phyloP scores from a whole-genome alignment of 2,888 invertebrate species.

The Encarsia formosa region DNA sequence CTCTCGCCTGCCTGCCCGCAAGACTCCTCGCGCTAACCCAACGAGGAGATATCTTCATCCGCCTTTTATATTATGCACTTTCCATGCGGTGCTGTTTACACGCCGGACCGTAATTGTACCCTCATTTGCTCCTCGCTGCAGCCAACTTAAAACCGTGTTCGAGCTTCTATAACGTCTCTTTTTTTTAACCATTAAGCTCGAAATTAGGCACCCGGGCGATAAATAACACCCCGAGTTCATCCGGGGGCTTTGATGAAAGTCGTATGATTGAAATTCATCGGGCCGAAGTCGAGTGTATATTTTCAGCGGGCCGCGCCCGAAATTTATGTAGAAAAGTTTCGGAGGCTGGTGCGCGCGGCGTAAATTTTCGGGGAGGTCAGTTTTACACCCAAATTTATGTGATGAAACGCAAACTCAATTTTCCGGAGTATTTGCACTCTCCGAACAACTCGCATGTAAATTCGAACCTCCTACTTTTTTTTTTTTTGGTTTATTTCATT shows the following conservation, averaged over 20 bases:
- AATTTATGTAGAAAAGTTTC: conserved; percentile 13
- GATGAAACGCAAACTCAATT: conserved; percentile 9
- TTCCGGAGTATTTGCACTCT: neutral
- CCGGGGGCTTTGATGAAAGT: no score
- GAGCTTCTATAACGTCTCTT: no score
- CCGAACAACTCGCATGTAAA: conserved; percentile 14
- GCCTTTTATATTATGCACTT: no score
- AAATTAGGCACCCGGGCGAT: no score
- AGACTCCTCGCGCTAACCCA: no score
- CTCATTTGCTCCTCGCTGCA: conserved; percentile 30
- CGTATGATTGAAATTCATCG: neutral
- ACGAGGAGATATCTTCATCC: conserved; percentile 39
- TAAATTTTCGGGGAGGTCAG: conserved; percentile 4
- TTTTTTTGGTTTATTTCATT: no score
- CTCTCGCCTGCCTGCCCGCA: conserved; percentile 22
- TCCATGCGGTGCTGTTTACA: no score
- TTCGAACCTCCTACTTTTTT: conserved; percentile 11
- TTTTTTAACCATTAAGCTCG: no score
- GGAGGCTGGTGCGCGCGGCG: conserved; percentile 1
- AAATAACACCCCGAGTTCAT: no score
- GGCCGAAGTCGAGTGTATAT: neutral
- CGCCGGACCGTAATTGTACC: conserved; percentile 30
- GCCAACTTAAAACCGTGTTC: no score
- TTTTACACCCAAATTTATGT: conserved; percentile 7
- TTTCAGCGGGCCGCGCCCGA: neutral